Conservation (phyloP, 2,888 invertebrate species). For the Drosophila mulleri region DNA sequence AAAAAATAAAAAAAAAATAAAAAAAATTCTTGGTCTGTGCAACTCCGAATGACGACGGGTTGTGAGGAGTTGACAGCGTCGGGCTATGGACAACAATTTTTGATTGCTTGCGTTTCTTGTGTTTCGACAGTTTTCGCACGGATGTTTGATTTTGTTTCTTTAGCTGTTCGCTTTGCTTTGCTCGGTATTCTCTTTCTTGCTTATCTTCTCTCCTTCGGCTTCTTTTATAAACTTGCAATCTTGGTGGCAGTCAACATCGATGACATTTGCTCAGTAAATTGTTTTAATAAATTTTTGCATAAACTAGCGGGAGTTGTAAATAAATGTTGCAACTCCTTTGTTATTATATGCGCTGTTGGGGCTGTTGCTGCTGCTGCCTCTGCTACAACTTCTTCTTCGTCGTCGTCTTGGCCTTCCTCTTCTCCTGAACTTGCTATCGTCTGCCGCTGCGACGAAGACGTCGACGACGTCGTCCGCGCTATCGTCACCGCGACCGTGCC, state of each 20-base stretch:
- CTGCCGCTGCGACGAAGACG: slow-evolving; percentile 57
- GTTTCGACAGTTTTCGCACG: slow-evolving; percentile 44
- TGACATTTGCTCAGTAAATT: slow-evolving; percentile 36
- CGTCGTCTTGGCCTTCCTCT: not conserved
- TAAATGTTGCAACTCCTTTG: slow-evolving; percentile 47
- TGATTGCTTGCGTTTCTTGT: slow-evolving; percentile 28
- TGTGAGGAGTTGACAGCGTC: slow-evolving; percentile 18
- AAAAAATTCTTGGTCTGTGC: slow-evolving; percentile 7
- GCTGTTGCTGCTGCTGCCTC: not conserved
- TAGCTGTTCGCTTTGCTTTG: not conserved
- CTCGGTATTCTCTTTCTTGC: not conserved
- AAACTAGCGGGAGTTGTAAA: slow-evolving; percentile 48
- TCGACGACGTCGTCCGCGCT: slow-evolving; percentile 57
- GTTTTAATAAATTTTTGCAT: slow-evolving; percentile 39
- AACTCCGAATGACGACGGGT: slow-evolving; percentile 23
- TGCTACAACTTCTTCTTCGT: not conserved
- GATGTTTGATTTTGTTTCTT: slow-evolving; percentile 3
- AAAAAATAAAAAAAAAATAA: slow-evolving; percentile 29
- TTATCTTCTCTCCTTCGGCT: slow-evolving; percentile 5
- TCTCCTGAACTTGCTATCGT: slow-evolving; percentile 25
- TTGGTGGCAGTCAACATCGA: slow-evolving; percentile 26
- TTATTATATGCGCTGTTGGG: slow-evolving; percentile 26
- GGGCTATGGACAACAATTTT: slow-evolving; percentile 15
- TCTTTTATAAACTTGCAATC: slow-evolving; percentile 31
- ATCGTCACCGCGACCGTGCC: slow-evolving; percentile 70